These are phyloP conservation scores for Etheostoma nigrum DNA, from an alignment of 2,797 vertebrate species.

Conservation along the genomic window DNA sequence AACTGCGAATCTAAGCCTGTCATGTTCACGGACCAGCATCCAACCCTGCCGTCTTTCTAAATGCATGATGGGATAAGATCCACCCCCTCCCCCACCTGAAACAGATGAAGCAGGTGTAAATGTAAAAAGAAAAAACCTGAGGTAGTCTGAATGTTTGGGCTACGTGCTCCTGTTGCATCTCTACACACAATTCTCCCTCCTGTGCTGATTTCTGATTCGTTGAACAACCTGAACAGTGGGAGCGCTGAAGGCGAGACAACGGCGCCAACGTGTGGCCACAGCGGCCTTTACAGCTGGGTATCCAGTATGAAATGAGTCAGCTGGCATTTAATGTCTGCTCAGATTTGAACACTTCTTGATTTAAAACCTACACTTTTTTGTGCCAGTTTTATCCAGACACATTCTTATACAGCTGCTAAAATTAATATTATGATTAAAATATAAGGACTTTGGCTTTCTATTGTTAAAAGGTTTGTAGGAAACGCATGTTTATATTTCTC, in stretches of 20 bases:
- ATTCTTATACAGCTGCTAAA: neutral
- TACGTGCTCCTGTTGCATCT: slow-evolving; percentile 35
- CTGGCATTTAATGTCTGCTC: neutral
- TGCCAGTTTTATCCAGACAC: neutral
- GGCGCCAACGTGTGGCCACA: neutral
- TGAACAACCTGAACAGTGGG: neutral
- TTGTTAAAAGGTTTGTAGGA: neutral
- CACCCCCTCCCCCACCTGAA: neutral
- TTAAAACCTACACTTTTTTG: neutral
- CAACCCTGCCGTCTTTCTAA: slow-evolving; percentile 1
- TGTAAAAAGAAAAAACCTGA: slow-evolving; percentile 41
- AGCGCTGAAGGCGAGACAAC: neutral
- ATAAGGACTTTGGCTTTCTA: slow-evolving; percentile 13
- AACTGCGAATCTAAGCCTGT: neutral
- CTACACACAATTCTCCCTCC: neutral
- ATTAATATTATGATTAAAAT: neutral
- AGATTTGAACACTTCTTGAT: neutral
- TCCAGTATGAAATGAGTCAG: neutral
- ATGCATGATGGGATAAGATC: slow-evolving; percentile 33
- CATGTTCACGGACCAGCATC: slow-evolving; percentile 7
- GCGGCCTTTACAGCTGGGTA: neutral
- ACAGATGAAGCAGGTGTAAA: slow-evolving; percentile 8
- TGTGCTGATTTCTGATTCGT: neutral
- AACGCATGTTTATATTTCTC: neutral
- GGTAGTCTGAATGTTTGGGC: slow-evolving; percentile 68